phyloP scores from a whole-genome alignment of 2,888 invertebrate genomes.

The Fissipunctia ypsillon region DNA sequence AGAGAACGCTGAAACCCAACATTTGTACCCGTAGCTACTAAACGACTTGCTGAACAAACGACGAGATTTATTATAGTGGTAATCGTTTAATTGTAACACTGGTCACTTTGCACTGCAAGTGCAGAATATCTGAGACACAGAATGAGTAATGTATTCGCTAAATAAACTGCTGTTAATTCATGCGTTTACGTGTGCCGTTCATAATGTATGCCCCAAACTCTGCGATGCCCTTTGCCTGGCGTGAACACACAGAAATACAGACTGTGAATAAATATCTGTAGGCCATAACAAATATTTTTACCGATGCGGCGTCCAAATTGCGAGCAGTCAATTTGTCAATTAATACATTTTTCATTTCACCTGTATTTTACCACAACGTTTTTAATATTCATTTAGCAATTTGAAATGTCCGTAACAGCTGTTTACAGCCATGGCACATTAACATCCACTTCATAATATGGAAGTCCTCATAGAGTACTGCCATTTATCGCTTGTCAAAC shows the following conservation, averaged over 20 bases:
- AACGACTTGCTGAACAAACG: slow-evolving; percentile 54
- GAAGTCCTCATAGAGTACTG: not conserved
- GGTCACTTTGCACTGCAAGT: slow-evolving; percentile 43
- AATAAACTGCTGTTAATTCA: slow-evolving; percentile 29
- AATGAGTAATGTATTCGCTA: slow-evolving; percentile 47
- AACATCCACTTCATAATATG: not conserved
- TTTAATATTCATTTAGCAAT: slow-evolving; percentile 8
- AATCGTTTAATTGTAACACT: slow-evolving; percentile 51
- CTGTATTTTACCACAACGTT: not conserved
- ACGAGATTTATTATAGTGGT: slow-evolving; percentile 52
- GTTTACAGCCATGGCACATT: not conserved
- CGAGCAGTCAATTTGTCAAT: slow-evolving; percentile 17
- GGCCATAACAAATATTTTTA: slow-evolving; percentile 9
- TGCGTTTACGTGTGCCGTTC: slow-evolving; percentile 22
- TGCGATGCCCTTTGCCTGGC: slow-evolving; percentile 6
- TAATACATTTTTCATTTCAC: slow-evolving; percentile 3
- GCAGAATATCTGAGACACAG: slow-evolving; percentile 30
- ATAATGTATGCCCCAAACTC: slow-evolving; percentile 3
- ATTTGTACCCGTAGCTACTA: slow-evolving; percentile 63
- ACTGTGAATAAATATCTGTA: slow-evolving; percentile 30
- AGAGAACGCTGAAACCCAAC: slow-evolving; percentile 29
- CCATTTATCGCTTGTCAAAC: no score
- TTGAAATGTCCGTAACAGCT: not conserved
- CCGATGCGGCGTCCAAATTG: not conserved
- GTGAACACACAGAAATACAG: not conserved